A percentile compares a stretch with the other conserved stretches of the same genome.
These are phyloP conservation scores for Brassicogethes aeneus DNA, from an alignment of 2,888 invertebrate species.

Conservation along the genomic window DNA sequence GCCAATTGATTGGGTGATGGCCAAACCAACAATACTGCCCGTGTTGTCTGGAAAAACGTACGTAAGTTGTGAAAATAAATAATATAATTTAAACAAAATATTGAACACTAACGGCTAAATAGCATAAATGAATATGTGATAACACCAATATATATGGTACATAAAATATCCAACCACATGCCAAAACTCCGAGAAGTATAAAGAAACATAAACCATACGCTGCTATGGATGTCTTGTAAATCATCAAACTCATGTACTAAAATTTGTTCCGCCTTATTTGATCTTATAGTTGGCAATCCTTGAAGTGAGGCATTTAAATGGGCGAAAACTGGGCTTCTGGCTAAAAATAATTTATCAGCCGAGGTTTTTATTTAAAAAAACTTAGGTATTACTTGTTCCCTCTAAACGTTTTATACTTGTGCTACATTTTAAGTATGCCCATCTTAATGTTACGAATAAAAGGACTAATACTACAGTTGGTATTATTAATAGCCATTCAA, in stretches of 20 bases:
- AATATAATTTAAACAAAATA: too few relatives aligned
- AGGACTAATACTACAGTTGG: conserved; percentile 57
- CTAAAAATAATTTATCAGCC: too few relatives aligned
- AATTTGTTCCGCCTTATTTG: conserved; percentile 51
- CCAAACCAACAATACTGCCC: conserved; percentile 45
- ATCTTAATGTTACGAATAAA: conserved; percentile 54
- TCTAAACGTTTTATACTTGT: conserved; percentile 66
- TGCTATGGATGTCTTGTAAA: conserved; percentile 53
- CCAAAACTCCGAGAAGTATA: conserved; percentile 58
- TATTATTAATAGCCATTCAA: conserved; percentile 58
- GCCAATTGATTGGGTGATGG: conserved; percentile 45
- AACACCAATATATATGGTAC: conserved; percentile 54
- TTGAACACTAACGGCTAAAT: too few relatives aligned
- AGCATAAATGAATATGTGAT: conserved; percentile 60
- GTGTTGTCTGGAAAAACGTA: conserved; percentile 20
- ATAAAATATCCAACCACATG: conserved; percentile 61
- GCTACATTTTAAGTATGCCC: conserved; percentile 63
- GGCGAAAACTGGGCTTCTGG: conserved; percentile 64
- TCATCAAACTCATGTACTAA: conserved; percentile 51
- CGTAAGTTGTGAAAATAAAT: conserved; percentile 4
- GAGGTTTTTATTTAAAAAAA: neutral
- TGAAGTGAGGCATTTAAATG: conserved; percentile 64
- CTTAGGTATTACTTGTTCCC: conserved; percentile 49
- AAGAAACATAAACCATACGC: conserved; percentile 65
- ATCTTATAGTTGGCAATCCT: conserved; percentile 65